Base-by-base conservation (phyloP, 2,113 vertebrate genomes). In the Abramis brama region DNA sequence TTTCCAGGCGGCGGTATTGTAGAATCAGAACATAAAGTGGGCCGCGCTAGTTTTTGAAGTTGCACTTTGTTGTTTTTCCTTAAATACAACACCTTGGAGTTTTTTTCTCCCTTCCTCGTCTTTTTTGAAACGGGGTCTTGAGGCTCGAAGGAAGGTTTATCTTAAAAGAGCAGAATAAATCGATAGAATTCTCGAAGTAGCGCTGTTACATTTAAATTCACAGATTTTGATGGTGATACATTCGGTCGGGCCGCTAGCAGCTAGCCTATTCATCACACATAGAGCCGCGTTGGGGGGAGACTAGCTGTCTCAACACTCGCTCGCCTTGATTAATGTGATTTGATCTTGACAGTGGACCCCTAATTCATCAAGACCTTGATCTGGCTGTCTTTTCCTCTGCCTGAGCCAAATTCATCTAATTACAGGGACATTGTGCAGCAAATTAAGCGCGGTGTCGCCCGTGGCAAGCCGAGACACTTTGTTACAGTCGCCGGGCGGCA, bases 291-390 rank as follows among this genome's bases (percentile, higher is more conserved):
- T 79, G 85, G 88, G 87, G 85, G 90, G 92, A 87, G 94, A 93
- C 62, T 47, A 77, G 77, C 91, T 89, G 91, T 95, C 93, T 60
- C 60, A 87, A 91, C 90, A 86, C 95, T 94, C 92, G 91, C 93
- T 94, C 92, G 93, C 93, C 85, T 91, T 97, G 96, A 97, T 97
- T 96, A 96, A 96, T 97, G 95, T 95, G 94, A 96, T 95, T 80
- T 6, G 94, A 96, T 94, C 93, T 93, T 95, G 94, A 95, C 91
- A 94, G 94, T 94, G 94, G 89, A 92, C 92, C 94, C 94, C 94
- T 92, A 93, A 95, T 97, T 95, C 95, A 96, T 97, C 97, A 97
- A 92, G 93, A 90, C 94, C 91, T 62, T 93, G 94, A 94, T 95
- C 93, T 92, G 88, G 94, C 94, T 95, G 93, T 94, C 95, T 93